Base-by-base conservation (phyloP, 1,140 invertebrate species). In the Drosophila lacteicornis region DNA sequence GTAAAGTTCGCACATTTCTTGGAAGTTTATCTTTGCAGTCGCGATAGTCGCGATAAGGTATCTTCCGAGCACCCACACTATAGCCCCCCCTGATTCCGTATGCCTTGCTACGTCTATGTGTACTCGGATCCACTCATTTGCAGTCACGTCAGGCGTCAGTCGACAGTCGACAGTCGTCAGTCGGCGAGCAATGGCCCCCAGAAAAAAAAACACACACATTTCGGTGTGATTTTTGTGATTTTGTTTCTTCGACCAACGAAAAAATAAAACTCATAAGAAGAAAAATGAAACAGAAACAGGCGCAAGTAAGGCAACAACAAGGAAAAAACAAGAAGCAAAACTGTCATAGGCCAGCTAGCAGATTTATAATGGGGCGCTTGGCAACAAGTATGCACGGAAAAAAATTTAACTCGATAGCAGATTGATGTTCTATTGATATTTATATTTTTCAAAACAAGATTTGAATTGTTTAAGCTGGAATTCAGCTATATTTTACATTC, bases 341-440 rank as follows among this genome's bases (percentile, higher is more conserved):
- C 83, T 88, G 83, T 87, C 83, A 87, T 88, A 87, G 83, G 87
- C 85, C 75, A 70, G 70, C 83, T 43, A 73, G 75, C 80, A 86
- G 80, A 86, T 86, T 86, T 86, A 87, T 86, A 87, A 87, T 86
- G 83, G 83, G 82, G 79, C 86, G 84, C 84, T 82, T 79, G 83
- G 74, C 74, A 90, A 82, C 74, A 60, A 85, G 83, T 55, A n/a
- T 55, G 22, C 53, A 55, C 53, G 2, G 33, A 1, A 9, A 55
- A 22, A 55, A 55, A 40, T 25, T 9, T 1, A 1, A 9, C 0
- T 55, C 2, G 0, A 38, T 15, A 22, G 12, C 0, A 38, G 7
- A 55, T 19, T 19, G 5, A 22, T 19, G 12, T 36, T 11, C 3
- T 3, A 38, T 12, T 33, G 8, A 38, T 12, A 36, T 19, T 55